Base-by-base conservation (phyloP, 2,888 invertebrate genomes). In the Laspeyria flexula region DNA sequence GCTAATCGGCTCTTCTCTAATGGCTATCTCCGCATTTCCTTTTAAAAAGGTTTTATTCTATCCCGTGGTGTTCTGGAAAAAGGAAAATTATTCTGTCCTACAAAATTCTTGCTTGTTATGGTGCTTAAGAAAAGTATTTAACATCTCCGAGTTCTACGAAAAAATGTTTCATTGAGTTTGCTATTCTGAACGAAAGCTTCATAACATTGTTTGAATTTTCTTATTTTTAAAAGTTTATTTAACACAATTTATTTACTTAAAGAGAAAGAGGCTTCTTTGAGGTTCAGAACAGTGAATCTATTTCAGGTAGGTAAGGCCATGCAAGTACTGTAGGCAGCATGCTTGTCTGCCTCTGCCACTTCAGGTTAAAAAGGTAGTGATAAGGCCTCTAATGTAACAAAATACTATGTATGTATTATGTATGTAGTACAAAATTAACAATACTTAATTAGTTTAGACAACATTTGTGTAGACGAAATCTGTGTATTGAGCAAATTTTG, bases 1-100 rank as follows among this genome's bases (percentile, higher is more conserved):
- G 64, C 59, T 79, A 79, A 78, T 79, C 77, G 75, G 75, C 71
- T 75, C 71, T 55, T 54, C 60, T 56, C 74, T 79, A 79, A 79
- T 80, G 78, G 79, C 63, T 63, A 68, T 74, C 60, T 68, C 47
- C 55, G 65, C 59, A 64, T 67, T 70, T 64, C 68, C 61, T 58
- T 64, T 77, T 71, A 63, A 68, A 69, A 65, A 61, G 46, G 53
- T 67, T 65, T 59, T 55, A 43, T 49, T 61, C 39, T 29, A 50
- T 49, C 43, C 35, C 3, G 10, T n/a, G 44, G 53, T 44, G 33
- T 43, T 55, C 27, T 38, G 23, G n/a, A 12, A 46, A 43, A 58
- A 55, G 43, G 39, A 27, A 60, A 55, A 45, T 41, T 47, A 31
- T 13, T 15, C 18, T 40, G 29, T 43, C 43, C 27, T 25, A 27